These are phyloP conservation scores for Chaenogobius annularis DNA, from an alignment of 2,113 vertebrate genomes.

Conservation along the genomic window DNA sequence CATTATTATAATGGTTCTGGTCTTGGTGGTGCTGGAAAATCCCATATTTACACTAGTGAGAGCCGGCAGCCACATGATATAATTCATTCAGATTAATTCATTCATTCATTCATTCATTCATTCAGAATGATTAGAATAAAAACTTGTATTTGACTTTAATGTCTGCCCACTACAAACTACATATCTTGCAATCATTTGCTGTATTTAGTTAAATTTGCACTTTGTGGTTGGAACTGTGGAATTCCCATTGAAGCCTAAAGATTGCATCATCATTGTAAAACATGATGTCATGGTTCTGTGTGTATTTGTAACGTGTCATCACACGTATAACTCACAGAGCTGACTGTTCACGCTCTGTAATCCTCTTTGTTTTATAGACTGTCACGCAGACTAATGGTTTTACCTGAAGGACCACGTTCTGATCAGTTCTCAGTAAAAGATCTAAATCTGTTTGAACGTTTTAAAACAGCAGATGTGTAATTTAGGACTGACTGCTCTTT, in stretches of 20 bases:
- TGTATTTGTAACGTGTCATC: constrained; percentile 23
- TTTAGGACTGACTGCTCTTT: constrained; percentile 16
- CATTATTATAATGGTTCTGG: too few species aligned
- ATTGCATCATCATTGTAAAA: constrained; percentile 10
- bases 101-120: too few species aligned
- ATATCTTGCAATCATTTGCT: background rate
- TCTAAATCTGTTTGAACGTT: constrained; percentile 37
- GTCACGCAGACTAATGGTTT: constrained; percentile 27
- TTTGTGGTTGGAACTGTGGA: background rate
- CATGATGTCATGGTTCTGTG: constrained; percentile 8
- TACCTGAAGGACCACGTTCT: constrained; percentile 28
- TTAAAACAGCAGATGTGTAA: constrained; percentile 7
- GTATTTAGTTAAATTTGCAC: background rate
- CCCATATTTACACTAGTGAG: too few species aligned
- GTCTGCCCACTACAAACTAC: too few species aligned
- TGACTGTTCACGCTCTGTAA: constrained; percentile 27
- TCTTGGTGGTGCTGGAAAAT: too few species aligned
- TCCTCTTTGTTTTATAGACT: constrained; percentile 44
- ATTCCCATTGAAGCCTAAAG: constrained; percentile 5
- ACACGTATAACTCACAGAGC: constrained; percentile 39
- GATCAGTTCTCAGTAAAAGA: constrained; percentile 17
- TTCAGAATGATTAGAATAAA: too few species aligned
- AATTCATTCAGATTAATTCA: too few species aligned
- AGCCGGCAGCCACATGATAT: too few species aligned
- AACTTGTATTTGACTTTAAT: too few species aligned